These are phyloP conservation scores for Pyrgilauda ruficollis DNA, from an alignment of 2,113 vertebrate species.

Conservation along the genomic window DNA sequence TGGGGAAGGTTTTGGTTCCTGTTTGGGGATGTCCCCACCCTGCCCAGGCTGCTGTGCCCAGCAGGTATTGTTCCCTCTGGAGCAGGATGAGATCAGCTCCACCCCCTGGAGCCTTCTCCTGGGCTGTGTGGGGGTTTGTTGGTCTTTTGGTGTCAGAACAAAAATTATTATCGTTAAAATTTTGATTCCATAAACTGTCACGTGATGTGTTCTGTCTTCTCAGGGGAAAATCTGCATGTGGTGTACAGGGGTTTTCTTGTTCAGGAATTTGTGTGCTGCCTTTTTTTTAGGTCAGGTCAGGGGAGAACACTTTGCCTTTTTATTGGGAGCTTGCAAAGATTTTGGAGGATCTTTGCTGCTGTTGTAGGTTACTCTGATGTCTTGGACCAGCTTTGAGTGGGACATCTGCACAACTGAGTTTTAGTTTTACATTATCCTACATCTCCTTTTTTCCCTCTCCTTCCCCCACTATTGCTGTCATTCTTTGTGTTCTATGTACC, in stretches of 20 bases:
- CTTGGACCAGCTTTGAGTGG: not conserved
- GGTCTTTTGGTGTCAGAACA: not conserved
- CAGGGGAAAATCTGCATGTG: not conserved
- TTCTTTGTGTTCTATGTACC: not conserved
- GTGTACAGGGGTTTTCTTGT: not conserved
- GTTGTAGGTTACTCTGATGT: not conserved
- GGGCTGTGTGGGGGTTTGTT: not conserved
- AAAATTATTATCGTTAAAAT: not conserved
- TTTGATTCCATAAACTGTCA: not conserved
- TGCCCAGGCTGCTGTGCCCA: not conserved
- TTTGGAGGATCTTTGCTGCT: not conserved
- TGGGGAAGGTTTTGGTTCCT: not conserved
- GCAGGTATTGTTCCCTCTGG: not conserved
- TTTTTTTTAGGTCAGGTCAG: not conserved
- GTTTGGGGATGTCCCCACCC: not conserved
- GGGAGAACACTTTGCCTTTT: not conserved
- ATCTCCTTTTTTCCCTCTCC: not conserved
- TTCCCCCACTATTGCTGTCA: accelerated
- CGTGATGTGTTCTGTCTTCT: not conserved
- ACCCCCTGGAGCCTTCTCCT: not conserved
- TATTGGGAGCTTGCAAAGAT: not conserved
- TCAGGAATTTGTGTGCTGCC: not conserved
- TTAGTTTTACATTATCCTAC: not conserved
- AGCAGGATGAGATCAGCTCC: not conserved
- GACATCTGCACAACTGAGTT: not conserved